These are phyloP conservation scores for Coregonus ussuriensis DNA, from an alignment of 2,797 vertebrate genomes.

Conservation along the genomic window DNA sequence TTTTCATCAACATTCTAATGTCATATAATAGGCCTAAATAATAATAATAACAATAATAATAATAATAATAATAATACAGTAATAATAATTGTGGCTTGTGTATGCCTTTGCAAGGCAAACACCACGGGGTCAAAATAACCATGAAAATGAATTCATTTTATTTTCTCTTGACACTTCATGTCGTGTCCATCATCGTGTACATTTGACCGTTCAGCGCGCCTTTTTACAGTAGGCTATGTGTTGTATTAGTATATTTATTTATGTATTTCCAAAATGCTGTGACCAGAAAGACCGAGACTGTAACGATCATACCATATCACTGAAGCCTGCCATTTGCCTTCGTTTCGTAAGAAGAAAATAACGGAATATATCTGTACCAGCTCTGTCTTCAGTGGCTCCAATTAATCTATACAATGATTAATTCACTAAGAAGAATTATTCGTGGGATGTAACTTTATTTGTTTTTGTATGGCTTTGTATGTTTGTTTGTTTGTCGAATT, in stretches of 20 bases:
- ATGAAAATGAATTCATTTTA: neutral
- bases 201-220: conserved; percentile 59
- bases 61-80: conserved; percentile 34
- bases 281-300: conserved; percentile 69
- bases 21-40: neutral
- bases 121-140: conserved; percentile 9
- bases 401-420: conserved; percentile 45
- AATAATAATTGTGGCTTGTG: conserved; percentile 17
- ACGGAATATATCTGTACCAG: conserved; percentile 60
- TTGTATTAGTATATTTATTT: conserved; percentile 57
- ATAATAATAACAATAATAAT: conserved; percentile 15
- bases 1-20: neutral
- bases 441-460: conserved; percentile 68
- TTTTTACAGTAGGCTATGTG: conserved; percentile 57
- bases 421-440: conserved; percentile 60
- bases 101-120: neutral
- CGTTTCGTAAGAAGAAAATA: conserved; percentile 59
- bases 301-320: conserved; percentile 51
- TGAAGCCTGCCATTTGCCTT: conserved; percentile 68
- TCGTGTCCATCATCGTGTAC: conserved; percentile 4
- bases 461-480: conserved; percentile 60
- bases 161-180: conserved; percentile 1
- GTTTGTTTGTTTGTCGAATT: conserved; percentile 53
- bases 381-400: conserved; percentile 63
- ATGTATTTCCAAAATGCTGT: conserved; percentile 72